A percentile compares a stretch with the other conserved stretches of the same genome.
These are phyloP conservation scores for Siniperca knerii DNA, from an alignment of 2,113 vertebrate species.

Conservation along the genomic window DNA sequence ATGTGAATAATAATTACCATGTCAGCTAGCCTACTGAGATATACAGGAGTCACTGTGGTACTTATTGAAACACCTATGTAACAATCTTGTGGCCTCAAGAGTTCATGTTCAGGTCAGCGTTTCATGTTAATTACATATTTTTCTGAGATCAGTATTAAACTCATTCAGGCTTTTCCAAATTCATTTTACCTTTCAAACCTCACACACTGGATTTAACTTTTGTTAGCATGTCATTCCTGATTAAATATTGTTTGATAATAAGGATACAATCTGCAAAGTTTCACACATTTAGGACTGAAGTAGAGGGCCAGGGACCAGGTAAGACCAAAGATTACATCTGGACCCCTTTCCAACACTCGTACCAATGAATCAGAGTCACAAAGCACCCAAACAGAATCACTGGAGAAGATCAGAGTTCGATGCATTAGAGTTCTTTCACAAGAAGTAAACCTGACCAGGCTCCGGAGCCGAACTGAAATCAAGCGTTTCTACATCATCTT, in stretches of 20 bases:
- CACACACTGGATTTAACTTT: neutral
- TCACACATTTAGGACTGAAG: neutral
- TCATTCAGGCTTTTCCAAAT: neutral
- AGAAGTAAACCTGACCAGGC: too few species aligned
- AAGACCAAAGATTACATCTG: too few species aligned
- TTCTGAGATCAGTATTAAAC: constrained; percentile 1
- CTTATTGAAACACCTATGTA: constrained; percentile 1
- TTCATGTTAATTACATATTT: constrained; percentile 24
- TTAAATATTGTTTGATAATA: constrained; percentile 17
- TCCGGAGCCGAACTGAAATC: too few species aligned
- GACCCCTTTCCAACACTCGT: too few species aligned
- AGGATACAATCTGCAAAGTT: neutral
- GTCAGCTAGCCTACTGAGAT: constrained; percentile 26
- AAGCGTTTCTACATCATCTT: too few species aligned
- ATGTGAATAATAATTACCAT: constrained; percentile 53
- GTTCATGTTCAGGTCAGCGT: constrained; percentile 24
- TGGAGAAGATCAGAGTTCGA: too few species aligned
- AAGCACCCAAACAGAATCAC: too few species aligned
- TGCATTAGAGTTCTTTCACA: too few species aligned
- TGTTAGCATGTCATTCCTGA: constrained; percentile 4
- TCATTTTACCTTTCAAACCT: constrained; percentile 9
- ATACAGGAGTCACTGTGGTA: neutral
- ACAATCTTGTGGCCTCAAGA: constrained; percentile 1
- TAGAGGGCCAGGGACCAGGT: too few species aligned
- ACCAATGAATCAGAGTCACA: too few species aligned